Evolutionary conservation across 2,888 invertebrate species (phyloP).

Genomic region (Ormyrus thymus): DNA sequence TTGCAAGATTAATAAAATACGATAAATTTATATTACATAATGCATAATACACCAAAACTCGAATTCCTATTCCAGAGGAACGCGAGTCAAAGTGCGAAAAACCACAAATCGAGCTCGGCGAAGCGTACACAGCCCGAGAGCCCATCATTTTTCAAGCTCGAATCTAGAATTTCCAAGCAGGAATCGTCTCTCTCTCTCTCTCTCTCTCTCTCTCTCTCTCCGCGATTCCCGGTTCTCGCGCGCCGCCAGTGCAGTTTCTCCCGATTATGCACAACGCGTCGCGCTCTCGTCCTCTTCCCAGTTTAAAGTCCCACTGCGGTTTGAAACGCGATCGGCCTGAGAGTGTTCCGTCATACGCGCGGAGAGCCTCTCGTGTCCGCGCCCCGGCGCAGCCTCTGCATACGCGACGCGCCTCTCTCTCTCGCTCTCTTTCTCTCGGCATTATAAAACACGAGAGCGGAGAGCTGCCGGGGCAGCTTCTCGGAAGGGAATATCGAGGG

Average conservation of each 20-base stretch:
- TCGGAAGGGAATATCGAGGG: conserved; percentile 23
- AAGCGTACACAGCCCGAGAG: conserved; percentile 27
- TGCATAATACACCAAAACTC: too few species aligned
- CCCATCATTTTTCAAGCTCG: conserved; percentile 5
- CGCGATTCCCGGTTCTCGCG: conserved; percentile 22
- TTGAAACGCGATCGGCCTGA: conserved; percentile 75
- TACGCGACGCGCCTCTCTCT: not conserved
- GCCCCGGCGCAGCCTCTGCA: not conserved
- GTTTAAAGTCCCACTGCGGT: conserved; percentile 72
- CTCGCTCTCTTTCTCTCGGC: too few species aligned
- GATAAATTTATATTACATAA: too few species aligned
- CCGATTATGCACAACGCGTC: conserved; percentile 6
- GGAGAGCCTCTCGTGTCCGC: too few species aligned
- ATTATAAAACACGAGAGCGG: conserved; percentile 2
- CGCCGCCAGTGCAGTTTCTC: conserved; percentile 19
- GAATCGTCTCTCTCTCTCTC: too few species aligned
- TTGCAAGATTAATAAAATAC: too few species aligned
- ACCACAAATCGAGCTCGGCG: too few species aligned
- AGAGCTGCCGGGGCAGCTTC: conserved; percentile 29
- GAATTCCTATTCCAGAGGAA: too few species aligned
- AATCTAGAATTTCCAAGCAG: too few species aligned
- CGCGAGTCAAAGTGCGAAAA: too few species aligned
- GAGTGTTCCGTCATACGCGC: conserved; percentile 63
- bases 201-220: too few species aligned
- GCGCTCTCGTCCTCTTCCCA: conserved; percentile 55